Percentiles rank a stretch among this genome's conserved stretches.
These are phyloP conservation scores for Panagrolaimus sp. DNA, from an alignment of 1,140 invertebrate species.

Conservation along the genomic window DNA sequence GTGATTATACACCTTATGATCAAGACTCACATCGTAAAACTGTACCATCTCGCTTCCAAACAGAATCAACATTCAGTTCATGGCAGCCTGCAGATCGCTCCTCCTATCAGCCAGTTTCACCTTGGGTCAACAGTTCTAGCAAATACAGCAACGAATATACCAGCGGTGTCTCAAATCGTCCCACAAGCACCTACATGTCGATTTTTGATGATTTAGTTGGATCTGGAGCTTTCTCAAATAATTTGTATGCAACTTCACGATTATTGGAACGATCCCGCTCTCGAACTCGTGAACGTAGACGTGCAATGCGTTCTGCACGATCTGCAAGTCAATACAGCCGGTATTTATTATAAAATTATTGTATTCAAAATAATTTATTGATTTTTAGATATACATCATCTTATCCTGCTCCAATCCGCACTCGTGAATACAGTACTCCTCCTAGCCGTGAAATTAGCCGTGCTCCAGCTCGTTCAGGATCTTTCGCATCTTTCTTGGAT, in stretches of 20 bases:
- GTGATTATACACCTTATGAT: slow-evolving; percentile 56
- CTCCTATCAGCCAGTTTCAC: slow-evolving; percentile 52
- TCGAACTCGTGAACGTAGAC: slow-evolving; percentile 56
- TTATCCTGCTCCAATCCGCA: slow-evolving; percentile 51
- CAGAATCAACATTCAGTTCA: slow-evolving; percentile 51
- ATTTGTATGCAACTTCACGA: slow-evolving; percentile 52
- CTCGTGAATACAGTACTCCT: slow-evolving; percentile 56
- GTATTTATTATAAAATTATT: slow-evolving; percentile 23
- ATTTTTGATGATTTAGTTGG: slow-evolving; percentile 56
- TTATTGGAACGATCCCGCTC: slow-evolving; percentile 56
- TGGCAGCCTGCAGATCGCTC: slow-evolving; percentile 53
- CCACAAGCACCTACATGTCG: slow-evolving; percentile 49
- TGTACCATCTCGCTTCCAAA: slow-evolving; percentile 49
- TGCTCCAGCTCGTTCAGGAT: slow-evolving; percentile 47
- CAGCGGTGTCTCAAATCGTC: slow-evolving; percentile 28
- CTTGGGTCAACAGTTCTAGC: slow-evolving; percentile 49
- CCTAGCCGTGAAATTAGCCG: slow-evolving; percentile 48
- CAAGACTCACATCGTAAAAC: slow-evolving; percentile 49
- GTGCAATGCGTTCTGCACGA: slow-evolving; percentile 52
- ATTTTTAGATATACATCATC: slow-evolving; percentile 48
- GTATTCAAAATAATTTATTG: background rate
- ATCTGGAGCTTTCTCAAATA: slow-evolving; percentile 52
- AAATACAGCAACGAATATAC: slow-evolving; percentile 58
- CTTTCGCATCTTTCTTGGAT: slow-evolving; percentile 58
- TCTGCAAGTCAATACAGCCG: slow-evolving; percentile 54